Conservation (phyloP, 2,113 vertebrate species). For the Echinops telfairi region DNA sequence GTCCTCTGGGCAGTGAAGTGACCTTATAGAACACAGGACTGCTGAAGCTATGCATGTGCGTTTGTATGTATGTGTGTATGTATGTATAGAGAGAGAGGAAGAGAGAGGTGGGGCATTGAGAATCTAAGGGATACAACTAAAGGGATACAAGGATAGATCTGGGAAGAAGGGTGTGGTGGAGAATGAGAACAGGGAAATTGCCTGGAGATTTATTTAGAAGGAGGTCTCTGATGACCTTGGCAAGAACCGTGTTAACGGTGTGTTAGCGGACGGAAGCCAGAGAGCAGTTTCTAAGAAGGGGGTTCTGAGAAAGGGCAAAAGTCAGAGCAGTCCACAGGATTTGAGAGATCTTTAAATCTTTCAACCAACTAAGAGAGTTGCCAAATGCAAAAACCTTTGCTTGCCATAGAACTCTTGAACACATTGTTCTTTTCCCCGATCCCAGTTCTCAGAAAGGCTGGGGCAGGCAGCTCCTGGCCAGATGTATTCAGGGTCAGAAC, state of each 20-base stretch:
- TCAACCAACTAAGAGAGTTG: constrained; percentile 50
- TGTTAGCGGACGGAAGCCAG: constrained; percentile 36
- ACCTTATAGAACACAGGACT: neutral
- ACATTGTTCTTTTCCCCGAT: constrained; percentile 61
- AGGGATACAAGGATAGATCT: neutral
- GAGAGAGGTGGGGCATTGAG: neutral
- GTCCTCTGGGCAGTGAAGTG: neutral
- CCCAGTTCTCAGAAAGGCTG: constrained; percentile 70
- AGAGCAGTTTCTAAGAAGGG: neutral
- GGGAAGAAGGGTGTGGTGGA: neutral
- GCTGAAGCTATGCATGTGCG: neutral
- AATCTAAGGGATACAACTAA: neutral
- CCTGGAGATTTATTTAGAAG: constrained; percentile 58
- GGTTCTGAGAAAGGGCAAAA: constrained; percentile 57
- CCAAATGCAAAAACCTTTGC: constrained; percentile 63
- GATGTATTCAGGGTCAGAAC: constrained; percentile 52
- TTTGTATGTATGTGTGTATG: too few relatives aligned
- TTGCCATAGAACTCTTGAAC: constrained; percentile 52
- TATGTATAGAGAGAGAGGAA: neutral
- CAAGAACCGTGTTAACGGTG: neutral
- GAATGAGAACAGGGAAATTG: neutral
- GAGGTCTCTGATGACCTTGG: constrained; percentile 42
- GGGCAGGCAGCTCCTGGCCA: constrained; percentile 57
- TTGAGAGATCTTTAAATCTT: constrained; percentile 76
- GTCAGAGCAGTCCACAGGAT: neutral